These are phyloP conservation scores for Hypsibius dujardini DNA, from an alignment of 1,140 invertebrate genomes.

Conservation along the genomic window DNA sequence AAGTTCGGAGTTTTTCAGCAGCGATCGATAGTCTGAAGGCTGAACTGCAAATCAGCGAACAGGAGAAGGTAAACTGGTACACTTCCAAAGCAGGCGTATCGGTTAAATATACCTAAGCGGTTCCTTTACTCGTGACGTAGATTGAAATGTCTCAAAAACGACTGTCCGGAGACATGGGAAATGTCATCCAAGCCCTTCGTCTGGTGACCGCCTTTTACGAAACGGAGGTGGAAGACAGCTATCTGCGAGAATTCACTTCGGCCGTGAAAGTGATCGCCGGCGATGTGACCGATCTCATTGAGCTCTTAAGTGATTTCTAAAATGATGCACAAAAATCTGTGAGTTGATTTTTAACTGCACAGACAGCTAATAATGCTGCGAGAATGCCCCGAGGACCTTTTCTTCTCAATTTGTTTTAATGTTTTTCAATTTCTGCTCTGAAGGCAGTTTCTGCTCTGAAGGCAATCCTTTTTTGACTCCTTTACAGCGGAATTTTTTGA, in stretches of 20 bases:
- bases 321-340: too few relatives aligned
- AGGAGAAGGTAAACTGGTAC: constrained; percentile 38
- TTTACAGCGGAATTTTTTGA: too few relatives aligned
- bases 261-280: neutral
- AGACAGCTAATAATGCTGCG: too few relatives aligned
- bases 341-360: too few relatives aligned
- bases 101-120: too few relatives aligned
- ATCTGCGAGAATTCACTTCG: neutral
- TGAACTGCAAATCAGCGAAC: constrained; percentile 50
- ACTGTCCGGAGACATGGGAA: constrained; percentile 86
- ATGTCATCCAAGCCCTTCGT: constrained; percentile 67
- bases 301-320: constrained; percentile 4
- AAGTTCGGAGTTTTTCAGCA: constrained; percentile 54
- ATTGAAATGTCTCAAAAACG: constrained; percentile 94
- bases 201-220: neutral
- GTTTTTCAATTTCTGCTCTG: too few relatives aligned
- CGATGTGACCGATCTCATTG: neutral
- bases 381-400: too few relatives aligned
- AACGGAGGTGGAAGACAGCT: neutral
- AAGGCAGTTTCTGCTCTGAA: too few relatives aligned
- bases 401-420: too few relatives aligned
- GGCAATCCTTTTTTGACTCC: too few relatives aligned
- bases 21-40: constrained; percentile 63
- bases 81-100: too few relatives aligned
- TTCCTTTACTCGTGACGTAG: too few relatives aligned